Base-by-base conservation (phyloP, 2,888 invertebrate genomes). In the Lithosia quadra region DNA sequence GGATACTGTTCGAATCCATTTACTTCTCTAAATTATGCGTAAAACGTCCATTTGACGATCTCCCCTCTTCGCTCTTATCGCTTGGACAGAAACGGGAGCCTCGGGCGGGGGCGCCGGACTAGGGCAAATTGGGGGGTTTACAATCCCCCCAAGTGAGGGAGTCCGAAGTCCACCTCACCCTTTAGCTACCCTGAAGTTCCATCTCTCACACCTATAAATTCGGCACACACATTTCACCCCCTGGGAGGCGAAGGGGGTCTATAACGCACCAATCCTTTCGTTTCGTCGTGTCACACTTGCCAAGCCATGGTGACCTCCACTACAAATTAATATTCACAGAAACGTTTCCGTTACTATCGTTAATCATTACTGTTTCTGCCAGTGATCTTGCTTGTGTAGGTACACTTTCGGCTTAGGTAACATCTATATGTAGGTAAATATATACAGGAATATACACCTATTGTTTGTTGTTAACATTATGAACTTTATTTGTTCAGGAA, bases 11-110 rank as follows among this genome's bases (percentile, higher is more conserved):
- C 93, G 93, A 94, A 95, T 94, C 95, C 95, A 95, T 95, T 95
- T 95, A 94, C 94, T 94, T 93, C 92, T 94, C 94, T 95, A 95
- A 95, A 95, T 95, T 95, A 95, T 95, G 95, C 95, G 95, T 95
- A 95, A 95, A 95, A 95, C 95, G 95, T 95, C 95, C 95, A 95
- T 95, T 95, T 95, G 95, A 93, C 93, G 93, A 91, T 90, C 93
- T 89, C 94, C 92, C 93, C 94, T 94, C 94, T 94, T 91, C 91
- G 92, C 94, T 94, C 94, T 94, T 94, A 94, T 94, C 94, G 94
- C 93, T 93, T 94, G 94, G 94, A 94, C 94, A 94, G 94, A 88
- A 92, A 90, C 92, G 92, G 90, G 92, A 87, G 92, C 92, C 91
- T 86, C 90, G 90, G 93, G 93, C 93, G 93, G 94, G 91, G 93